Evolutionary conservation across 2,113 vertebrate genomes (phyloP), one percentile per base, ranked within the genome.

Genomic region (Axis porcinus): DNA sequence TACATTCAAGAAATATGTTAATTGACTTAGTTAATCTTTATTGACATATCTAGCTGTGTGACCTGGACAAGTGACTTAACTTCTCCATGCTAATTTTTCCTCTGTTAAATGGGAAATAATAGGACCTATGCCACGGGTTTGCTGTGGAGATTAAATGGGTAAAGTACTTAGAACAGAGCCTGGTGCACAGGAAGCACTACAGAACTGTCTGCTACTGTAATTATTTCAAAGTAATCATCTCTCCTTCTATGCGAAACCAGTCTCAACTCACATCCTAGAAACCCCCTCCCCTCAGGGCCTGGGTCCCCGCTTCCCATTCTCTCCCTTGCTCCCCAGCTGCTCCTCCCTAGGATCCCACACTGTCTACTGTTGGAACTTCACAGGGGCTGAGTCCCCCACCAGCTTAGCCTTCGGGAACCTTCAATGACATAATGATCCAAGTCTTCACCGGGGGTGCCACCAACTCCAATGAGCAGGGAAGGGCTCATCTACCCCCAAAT

Each of bases 1-100:
- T 84, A 92, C 5, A 36, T 79, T 93, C 50, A 93, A 40, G 64
- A 97, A 93, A 57, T 84, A 93, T 5, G 55, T 84, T 82, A 45
- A 95, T 16, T 79, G 86, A 87, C 30, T 86, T 47, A 7, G 92
- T 74, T 93, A 96, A 91, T 45, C 47, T 92, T 86, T 86, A 64
- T 95, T 93, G 91, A 95, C 52, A 78, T 91, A 95, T 81, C 88
- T 58, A 81, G 62, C 40, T 96, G 52, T 67, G 76, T 97, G 78
- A 95, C 36, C 47, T 89, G 60, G 74, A 86, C 94, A 95, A 86
- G 57, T 76, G 82, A 87, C 64, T 94, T 89, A 88, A 96, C 86
- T 97, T 93, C 81, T 85, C 88, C 89, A 96, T 58, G n/a, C 43
- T 87, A 47, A 62, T 40, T 50, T 95, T 94, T 84, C 94, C 86